Evolutionary conservation across 2,797 vertebrate genomes (phyloP).

Genomic region (Epinephelus coioides): DNA sequence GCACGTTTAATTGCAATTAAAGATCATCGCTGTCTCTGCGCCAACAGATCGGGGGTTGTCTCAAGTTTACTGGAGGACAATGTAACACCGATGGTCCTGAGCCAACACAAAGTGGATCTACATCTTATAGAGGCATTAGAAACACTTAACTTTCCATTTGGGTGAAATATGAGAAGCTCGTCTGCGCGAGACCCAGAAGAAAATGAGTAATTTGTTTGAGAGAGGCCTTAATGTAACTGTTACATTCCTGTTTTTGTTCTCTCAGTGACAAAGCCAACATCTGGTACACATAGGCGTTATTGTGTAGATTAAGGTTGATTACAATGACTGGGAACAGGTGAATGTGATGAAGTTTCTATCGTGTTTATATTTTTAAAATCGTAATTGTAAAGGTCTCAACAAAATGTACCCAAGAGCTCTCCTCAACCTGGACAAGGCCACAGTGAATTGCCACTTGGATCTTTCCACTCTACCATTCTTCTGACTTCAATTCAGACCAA

Average conservation of each 20-base stretch:
- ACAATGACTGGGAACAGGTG: not conserved
- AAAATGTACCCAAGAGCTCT: conserved; percentile 9
- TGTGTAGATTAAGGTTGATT: conserved; percentile 24
- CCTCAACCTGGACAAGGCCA: conserved; percentile 33
- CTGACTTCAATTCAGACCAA: not conserved
- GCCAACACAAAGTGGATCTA: conserved; percentile 27
- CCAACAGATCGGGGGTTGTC: conserved; percentile 38
- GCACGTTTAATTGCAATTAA: conserved; percentile 50
- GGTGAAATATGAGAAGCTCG: conserved; percentile 42
- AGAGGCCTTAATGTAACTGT: conserved; percentile 13
- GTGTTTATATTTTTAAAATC: not conserved
- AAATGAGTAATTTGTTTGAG: conserved; percentile 31
- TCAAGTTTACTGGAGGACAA: conserved; percentile 55
- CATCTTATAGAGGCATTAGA: conserved; percentile 44
- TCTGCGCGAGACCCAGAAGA: conserved; percentile 8
- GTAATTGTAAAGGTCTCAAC: conserved; percentile 1
- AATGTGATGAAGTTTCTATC: not conserved
- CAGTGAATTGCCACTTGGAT: conserved; percentile 1
- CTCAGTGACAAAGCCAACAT: conserved; percentile 40
- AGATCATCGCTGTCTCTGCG: conserved; percentile 40
- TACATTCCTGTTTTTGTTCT: conserved; percentile 36
- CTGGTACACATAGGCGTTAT: conserved; percentile 18
- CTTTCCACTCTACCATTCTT: conserved; percentile 19
- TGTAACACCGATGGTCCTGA: conserved; percentile 33
- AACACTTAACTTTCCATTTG: conserved; percentile 57